A percentile compares a stretch with the other conserved stretches of the same genome.
Evolutionary conservation across 2,113 vertebrate genomes (phyloP).

Genomic region (Anguilla japonica): DNA sequence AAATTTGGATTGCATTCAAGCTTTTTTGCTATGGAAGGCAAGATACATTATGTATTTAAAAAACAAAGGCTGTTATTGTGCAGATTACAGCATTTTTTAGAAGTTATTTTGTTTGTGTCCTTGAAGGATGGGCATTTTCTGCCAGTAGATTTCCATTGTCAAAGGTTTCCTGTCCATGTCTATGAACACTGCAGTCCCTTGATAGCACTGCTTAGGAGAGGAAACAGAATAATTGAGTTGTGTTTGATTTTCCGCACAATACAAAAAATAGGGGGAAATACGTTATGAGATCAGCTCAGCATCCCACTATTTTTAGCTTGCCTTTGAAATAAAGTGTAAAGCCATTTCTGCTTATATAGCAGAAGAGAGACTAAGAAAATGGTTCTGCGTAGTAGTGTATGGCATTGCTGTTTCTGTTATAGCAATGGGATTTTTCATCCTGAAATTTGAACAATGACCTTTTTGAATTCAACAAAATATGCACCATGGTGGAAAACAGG

Average conservation of each 20-base stretch:
- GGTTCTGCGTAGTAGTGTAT: background rate
- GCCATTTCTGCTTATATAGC: constrained; percentile 21
- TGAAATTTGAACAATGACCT: background rate
- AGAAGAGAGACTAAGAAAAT: background rate
- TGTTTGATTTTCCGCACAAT: constrained; percentile 24
- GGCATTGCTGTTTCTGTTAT: background rate
- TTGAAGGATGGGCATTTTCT: constrained; percentile 2
- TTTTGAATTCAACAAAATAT: too few species aligned
- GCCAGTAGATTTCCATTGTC: constrained; percentile 41
- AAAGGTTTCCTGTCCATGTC: constrained; percentile 52
- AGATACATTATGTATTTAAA: constrained; percentile 11
- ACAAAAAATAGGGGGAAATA: constrained; percentile 6
- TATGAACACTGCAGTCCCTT: constrained; percentile 29
- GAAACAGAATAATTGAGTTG: constrained; percentile 44
- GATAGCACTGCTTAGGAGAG: constrained; percentile 32
- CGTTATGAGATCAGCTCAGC: constrained; percentile 5
- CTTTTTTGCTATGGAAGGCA: constrained; percentile 2
- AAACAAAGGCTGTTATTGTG: background rate
- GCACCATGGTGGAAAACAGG: background rate
- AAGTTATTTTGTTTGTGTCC: background rate
- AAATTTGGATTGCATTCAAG: background rate
- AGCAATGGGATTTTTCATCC: background rate
- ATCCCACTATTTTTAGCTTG: constrained; percentile 38
- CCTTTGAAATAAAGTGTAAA: constrained; percentile 21
- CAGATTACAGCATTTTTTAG: background rate